phyloP scores from a whole-genome alignment of 2,113 vertebrate species.

The Muntiacus muntjak region DNA sequence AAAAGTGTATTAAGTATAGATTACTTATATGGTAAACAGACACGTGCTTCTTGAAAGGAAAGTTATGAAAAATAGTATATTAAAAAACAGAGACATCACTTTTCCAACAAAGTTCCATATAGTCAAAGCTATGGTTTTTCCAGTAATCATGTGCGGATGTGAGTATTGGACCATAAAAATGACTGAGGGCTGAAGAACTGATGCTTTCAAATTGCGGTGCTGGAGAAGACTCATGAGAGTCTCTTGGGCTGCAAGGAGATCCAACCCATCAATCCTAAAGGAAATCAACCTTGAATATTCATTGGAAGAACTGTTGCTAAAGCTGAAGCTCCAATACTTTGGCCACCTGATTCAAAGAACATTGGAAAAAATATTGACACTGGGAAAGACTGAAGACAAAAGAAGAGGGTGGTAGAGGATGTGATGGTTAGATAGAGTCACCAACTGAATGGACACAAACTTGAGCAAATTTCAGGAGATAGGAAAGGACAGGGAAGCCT shows the following conservation, averaged over 20 bases:
- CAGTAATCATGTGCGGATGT: not conserved
- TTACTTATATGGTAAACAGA: not conserved
- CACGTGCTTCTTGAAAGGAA: not conserved
- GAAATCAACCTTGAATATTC: not conserved
- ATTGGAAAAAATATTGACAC: not conserved
- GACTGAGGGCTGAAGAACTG: not conserved
- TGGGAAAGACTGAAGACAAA: not conserved
- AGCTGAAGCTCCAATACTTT: not conserved
- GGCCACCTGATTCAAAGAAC: not conserved
- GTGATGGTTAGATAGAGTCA: not conserved
- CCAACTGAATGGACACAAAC: not conserved
- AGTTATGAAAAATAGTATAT: not conserved
- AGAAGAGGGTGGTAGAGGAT: not conserved
- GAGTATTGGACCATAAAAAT: not conserved
- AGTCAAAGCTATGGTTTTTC: not conserved
- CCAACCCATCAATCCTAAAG: not conserved
- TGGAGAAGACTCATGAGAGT: not conserved
- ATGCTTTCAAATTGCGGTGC: not conserved
- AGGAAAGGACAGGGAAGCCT: not conserved
- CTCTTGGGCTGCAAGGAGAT: not conserved
- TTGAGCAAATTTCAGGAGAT: not conserved
- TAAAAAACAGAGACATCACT: not conserved
- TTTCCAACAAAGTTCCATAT: not conserved
- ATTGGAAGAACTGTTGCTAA: not conserved
- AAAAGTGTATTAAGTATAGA: not conserved